Conservation (phyloP, 2,797 vertebrate genomes). For the Sphenopsis melanotis region DNA sequence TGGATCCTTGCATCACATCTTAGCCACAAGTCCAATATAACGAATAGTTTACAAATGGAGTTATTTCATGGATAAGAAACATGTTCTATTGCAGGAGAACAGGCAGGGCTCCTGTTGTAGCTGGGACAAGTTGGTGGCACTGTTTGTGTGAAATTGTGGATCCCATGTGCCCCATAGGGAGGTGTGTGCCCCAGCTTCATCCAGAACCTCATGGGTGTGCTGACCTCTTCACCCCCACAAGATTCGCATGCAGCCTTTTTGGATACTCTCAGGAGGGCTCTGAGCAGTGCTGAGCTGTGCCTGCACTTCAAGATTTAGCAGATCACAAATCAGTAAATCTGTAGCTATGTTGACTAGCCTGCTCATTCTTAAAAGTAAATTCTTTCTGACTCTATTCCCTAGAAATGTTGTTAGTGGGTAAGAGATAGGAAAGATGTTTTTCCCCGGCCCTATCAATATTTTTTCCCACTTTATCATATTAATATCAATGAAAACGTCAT, state of each 20-base stretch:
- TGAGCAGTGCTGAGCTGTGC: background rate
- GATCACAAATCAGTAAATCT: background rate
- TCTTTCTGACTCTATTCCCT: background rate
- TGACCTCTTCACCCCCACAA: background rate
- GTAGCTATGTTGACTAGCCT: background rate
- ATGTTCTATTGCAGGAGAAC: background rate
- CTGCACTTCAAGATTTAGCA: background rate
- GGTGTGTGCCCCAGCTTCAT: rapidly evolving
- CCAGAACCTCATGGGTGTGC: rapidly evolving
- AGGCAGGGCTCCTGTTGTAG: background rate
- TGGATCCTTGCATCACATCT: background rate
- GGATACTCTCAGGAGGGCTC: background rate
- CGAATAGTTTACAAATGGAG: background rate
- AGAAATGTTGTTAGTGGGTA: background rate
- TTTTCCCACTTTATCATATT: background rate
- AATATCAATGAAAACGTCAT: background rate
- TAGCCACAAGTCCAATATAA: background rate
- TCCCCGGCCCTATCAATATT: background rate
- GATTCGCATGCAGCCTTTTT: background rate
- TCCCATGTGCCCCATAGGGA: background rate
- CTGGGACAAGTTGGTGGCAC: background rate
- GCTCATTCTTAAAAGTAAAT: background rate
- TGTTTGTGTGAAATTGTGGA: background rate
- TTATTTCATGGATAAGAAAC: background rate
- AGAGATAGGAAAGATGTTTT: background rate